Conservation (phyloP, 2,888 invertebrate species). For the Theristus sp. region DNA sequence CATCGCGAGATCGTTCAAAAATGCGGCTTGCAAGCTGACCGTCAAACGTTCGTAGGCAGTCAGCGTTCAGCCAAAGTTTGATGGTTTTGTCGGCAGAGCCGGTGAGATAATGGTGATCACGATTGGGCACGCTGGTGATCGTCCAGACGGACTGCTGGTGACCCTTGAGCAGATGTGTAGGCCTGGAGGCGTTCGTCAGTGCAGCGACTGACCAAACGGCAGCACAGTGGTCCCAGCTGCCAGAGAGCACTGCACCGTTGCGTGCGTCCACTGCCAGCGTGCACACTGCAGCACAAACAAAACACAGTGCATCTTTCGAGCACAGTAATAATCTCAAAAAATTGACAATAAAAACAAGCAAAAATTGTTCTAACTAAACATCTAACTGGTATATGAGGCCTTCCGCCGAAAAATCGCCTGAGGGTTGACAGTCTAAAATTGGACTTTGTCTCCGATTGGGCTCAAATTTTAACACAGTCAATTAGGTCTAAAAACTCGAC, state of each 20-base stretch:
- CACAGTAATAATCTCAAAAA: too few species aligned
- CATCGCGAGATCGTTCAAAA: too few species aligned
- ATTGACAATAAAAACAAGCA: too few species aligned
- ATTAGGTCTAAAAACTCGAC: too few species aligned
- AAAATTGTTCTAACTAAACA: too few species aligned
- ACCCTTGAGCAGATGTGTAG: slow-evolving; percentile 27
- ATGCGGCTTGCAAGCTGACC: slow-evolving; percentile 34
- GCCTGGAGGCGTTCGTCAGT: background rate
- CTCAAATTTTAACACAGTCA: too few species aligned
- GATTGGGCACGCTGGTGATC: slow-evolving; percentile 33
- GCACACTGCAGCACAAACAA: slow-evolving; percentile 36
- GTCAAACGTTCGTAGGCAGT: slow-evolving; percentile 45
- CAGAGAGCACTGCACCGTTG: slow-evolving; percentile 49
- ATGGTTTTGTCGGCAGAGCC: slow-evolving; percentile 83
- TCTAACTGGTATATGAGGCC: too few species aligned
- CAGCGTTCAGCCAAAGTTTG: slow-evolving; percentile 58
- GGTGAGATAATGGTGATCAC: slow-evolving; percentile 43
- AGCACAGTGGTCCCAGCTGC: slow-evolving; percentile 81
- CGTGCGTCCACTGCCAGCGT: slow-evolving; percentile 32
- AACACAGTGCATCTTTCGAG: too few species aligned
- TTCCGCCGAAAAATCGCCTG: too few species aligned
- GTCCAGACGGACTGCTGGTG: slow-evolving; percentile 65
- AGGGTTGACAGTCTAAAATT: too few species aligned
- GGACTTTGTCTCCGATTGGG: too few species aligned
- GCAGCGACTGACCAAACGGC: slow-evolving; percentile 50